Evolutionary conservation across 2,797 vertebrate genomes (phyloP).

Genomic region (Crocodylus rhombifer): DNA sequence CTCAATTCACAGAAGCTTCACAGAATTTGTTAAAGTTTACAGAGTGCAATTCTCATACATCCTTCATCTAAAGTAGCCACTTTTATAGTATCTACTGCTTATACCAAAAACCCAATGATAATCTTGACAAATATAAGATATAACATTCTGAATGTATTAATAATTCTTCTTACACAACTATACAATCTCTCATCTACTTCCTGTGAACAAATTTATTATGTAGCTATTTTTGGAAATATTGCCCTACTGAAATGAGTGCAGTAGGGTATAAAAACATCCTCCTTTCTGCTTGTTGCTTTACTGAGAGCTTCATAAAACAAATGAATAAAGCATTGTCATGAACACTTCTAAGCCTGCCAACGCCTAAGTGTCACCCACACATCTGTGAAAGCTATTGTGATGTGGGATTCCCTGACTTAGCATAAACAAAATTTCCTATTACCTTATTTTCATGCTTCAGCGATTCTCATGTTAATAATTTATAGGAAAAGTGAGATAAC

Average conservation of each 20-base stretch:
- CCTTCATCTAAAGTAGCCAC: neutral
- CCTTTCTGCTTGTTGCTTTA: neutral
- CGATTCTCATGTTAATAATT: neutral
- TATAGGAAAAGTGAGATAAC: neutral
- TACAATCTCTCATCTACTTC: neutral
- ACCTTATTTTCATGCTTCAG: neutral
- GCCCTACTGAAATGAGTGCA: neutral
- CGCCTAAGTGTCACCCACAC: neutral
- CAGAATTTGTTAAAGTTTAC: neutral
- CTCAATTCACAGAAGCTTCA: accelerated
- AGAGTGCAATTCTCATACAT: neutral
- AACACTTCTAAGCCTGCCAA: neutral
- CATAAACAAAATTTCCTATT: neutral
- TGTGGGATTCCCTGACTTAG: neutral
- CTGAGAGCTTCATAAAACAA: neutral
- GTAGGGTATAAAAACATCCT: neutral
- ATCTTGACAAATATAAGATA: neutral
- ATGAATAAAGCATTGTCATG: neutral
- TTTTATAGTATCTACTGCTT: neutral
- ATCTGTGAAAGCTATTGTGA: neutral
- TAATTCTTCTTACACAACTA: neutral
- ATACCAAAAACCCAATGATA: neutral
- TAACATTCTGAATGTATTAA: neutral
- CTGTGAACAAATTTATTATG: neutral
- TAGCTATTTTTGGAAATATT: neutral